These are phyloP conservation scores for Leptinotarsa rubiginosa DNA, from an alignment of 2,888 invertebrate species.

Conservation along the genomic window DNA sequence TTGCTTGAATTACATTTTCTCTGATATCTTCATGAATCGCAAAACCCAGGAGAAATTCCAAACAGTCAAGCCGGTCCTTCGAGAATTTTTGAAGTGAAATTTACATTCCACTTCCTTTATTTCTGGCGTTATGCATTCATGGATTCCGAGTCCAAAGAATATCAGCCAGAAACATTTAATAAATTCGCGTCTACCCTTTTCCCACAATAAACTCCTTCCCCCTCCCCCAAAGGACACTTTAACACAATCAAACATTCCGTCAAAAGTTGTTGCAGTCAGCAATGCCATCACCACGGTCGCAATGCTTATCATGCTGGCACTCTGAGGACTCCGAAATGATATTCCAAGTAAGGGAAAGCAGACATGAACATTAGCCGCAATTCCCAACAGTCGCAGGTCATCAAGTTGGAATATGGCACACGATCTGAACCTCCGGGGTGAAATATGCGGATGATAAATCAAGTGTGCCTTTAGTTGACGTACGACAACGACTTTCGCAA, in stretches of 20 bases:
- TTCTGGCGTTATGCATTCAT: background rate
- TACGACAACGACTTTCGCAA: conserved; percentile 61
- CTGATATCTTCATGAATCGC: too few relatives aligned
- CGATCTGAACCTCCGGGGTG: conserved; percentile 51
- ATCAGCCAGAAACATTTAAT: conserved; percentile 7
- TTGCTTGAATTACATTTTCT: too few relatives aligned
- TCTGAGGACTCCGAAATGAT: conserved; percentile 6
- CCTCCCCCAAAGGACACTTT: background rate
- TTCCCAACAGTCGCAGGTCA: conserved; percentile 47
- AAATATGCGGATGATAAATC: conserved; percentile 65
- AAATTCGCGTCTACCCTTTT: background rate
- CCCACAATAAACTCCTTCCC: background rate
- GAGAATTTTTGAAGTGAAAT: background rate
- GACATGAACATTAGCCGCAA: conserved; percentile 40
- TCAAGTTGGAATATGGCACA: conserved; percentile 52
- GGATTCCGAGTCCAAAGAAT: background rate
- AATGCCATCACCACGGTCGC: background rate
- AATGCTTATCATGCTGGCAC: conserved; percentile 1
- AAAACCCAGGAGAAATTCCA: too few relatives aligned
- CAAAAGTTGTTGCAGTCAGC: conserved; percentile 19
- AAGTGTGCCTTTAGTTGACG: conserved; percentile 62
- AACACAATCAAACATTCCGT: conserved; percentile 12
- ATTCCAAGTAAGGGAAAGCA: conserved; percentile 18
- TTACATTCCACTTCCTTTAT: background rate
- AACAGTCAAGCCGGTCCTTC: background rate